Conservation (phyloP, 92 coral and sea anemone genomes). For the Micromussa lordhowensis region DNA sequence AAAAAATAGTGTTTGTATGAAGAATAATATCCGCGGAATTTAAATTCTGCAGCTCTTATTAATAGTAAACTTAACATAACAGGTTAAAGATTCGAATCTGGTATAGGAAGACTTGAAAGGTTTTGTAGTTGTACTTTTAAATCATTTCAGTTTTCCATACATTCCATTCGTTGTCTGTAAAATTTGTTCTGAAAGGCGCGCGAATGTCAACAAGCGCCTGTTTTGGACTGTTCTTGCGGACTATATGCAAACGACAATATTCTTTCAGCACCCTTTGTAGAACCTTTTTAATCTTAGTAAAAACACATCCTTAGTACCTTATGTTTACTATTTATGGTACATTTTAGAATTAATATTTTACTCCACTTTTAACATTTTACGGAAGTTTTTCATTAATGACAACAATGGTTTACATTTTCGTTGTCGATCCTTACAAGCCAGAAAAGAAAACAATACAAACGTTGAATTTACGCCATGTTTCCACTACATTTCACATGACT, state of each 20-base stretch:
- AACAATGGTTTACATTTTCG: background rate
- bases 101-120: too few relatives aligned
- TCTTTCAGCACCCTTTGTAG: conserved; percentile 15
- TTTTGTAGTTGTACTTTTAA: too few relatives aligned
- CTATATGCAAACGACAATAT: background rate
- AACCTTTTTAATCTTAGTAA: background rate
- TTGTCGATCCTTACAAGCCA: background rate
- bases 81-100: too few relatives aligned
- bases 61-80: background rate
- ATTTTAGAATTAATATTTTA: background rate
- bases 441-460: background rate
- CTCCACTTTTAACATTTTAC: too few relatives aligned
- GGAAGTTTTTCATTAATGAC: background rate
- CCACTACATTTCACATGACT: too few relatives aligned
- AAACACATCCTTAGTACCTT: conserved; percentile 6
- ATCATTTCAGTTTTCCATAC: too few relatives aligned
- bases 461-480: too few relatives aligned
- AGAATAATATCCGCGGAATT: background rate
- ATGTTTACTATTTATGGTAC: conserved; percentile 2
- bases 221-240: conserved; percentile 1
- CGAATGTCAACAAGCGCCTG: background rate
- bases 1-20: conserved; percentile 4
- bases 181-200: too few relatives aligned
- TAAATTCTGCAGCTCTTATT: background rate
- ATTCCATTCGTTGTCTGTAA: too few relatives aligned